phyloP scores from a whole-genome alignment of 2,888 invertebrate species.

The Polyploca ridens region DNA sequence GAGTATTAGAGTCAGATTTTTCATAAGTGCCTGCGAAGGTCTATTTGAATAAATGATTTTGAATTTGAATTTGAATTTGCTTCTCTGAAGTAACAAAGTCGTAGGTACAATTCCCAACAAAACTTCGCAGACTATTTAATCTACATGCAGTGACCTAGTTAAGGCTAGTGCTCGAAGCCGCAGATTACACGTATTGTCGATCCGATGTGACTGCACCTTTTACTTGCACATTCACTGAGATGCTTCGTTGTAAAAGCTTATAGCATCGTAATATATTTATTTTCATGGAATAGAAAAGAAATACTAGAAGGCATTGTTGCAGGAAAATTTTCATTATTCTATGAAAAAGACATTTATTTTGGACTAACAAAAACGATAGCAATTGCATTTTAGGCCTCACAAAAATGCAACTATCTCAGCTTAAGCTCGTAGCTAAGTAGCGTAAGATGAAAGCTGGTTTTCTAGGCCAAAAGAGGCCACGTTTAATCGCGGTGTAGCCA shows the following conservation, averaged over 20 bases:
- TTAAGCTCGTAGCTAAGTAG: too few relatives aligned
- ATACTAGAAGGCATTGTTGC: not conserved
- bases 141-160: slow-evolving; percentile 40
- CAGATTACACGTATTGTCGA: slow-evolving; percentile 31
- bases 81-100: slow-evolving; percentile 9
- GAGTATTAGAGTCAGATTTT: too few relatives aligned
- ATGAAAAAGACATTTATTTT: too few relatives aligned
- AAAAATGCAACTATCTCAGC: too few relatives aligned
- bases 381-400: too few relatives aligned
- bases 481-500: too few relatives aligned
- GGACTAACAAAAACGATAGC: too few relatives aligned
- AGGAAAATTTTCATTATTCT: not conserved
- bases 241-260: not conserved
- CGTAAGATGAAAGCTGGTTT: too few relatives aligned
- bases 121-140: slow-evolving; percentile 11
- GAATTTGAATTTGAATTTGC: too few relatives aligned
- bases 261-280: not conserved
- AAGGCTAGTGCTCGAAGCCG: slow-evolving; percentile 16
- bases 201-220: slow-evolving; percentile 14
- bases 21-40: too few relatives aligned
- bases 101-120: slow-evolving; percentile 14
- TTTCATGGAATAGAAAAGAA: not conserved
- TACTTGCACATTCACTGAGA: not conserved
- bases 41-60: too few relatives aligned
- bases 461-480: too few relatives aligned